Evolutionary conservation across 2,113 vertebrate species (phyloP), one percentile per base, ranked within the genome.

Genomic region (Platycercus adscitus): DNA sequence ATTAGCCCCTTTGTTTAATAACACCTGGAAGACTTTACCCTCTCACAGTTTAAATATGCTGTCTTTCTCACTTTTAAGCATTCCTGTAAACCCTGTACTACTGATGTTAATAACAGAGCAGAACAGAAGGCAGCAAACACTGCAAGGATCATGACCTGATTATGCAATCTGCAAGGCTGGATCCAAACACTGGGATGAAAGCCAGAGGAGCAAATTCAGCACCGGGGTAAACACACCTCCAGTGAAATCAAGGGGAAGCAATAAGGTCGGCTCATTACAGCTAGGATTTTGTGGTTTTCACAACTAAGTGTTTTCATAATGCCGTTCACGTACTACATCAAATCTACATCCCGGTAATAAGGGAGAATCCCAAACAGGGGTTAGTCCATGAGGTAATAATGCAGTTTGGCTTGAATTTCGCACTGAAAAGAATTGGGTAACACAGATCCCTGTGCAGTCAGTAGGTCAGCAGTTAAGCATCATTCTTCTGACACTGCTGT

Each of bases 201-300:
- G 87, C 95, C 94, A 95, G 66, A 37, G 77, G 78, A 85, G 87
- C n/a, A 83, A 84, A 97, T 39, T 76, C 81, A 69, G 56, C 65
- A 26, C 55, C 5, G 39, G 89, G 88, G 68, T 91, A 91, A 94
- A 77, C 72, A 81, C 92, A 95, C 93, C 94, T 96, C 91, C 64
- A 47, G 33, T 91, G 88, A 77, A 88, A 80, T 63, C 44, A n/a
- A 61, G 35, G 31, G 69, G 87, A 86, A 53, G 66, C 29, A 77
- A 56, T 56, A 71, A 86, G 91, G 86, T 93, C 70, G 65, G 52
- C 88, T 77, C 52, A 56, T 93, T 88, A 53, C 13, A 46, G 31
- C 69, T 79, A 78, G 43, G 81, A 83, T 70, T 82, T 53, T 63
- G 43, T 81, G 46, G 37, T 44, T 95, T 91, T 89, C 85, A 81